Evolutionary conservation across 2,797 vertebrate species (phyloP).

Genomic region (Mycteria americana): DNA sequence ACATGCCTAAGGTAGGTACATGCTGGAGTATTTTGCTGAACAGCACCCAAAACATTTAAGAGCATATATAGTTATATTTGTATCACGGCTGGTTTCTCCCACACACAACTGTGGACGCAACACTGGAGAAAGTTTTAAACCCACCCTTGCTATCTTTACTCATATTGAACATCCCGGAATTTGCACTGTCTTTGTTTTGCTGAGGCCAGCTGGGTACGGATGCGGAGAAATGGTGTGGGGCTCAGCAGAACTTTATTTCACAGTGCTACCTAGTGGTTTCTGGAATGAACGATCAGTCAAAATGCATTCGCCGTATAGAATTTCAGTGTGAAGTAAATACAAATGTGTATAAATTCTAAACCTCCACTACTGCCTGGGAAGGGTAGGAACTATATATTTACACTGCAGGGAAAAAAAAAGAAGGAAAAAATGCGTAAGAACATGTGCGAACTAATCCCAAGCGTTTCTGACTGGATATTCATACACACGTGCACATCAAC

Average conservation of each 20-base stretch:
- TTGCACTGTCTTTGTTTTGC: background rate
- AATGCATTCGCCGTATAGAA: background rate
- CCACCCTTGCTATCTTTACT: background rate
- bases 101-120: background rate
- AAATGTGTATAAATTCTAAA: background rate
- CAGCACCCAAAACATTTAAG: background rate
- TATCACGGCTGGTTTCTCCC: background rate
- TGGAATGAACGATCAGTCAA: background rate
- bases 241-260: slow-evolving; percentile 46
- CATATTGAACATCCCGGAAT: accelerated
- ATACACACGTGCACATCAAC: background rate
- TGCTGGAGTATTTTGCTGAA: background rate
- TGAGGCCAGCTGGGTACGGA: background rate
- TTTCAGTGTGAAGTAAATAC: accelerated
- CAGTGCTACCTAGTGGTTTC: slow-evolving; percentile 66
- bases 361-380: background rate
- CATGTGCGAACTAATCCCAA: background rate
- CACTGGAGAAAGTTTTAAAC: background rate
- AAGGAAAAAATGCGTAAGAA: accelerated
- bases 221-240: accelerated
- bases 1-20: accelerated
- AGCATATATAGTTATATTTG: accelerated
- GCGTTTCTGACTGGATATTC: background rate
- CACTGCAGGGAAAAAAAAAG: background rate
- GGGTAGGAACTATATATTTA: background rate